Evolutionary conservation across 2,113 vertebrate genomes (phyloP).

Genomic region (Pituophis catenifer): DNA sequence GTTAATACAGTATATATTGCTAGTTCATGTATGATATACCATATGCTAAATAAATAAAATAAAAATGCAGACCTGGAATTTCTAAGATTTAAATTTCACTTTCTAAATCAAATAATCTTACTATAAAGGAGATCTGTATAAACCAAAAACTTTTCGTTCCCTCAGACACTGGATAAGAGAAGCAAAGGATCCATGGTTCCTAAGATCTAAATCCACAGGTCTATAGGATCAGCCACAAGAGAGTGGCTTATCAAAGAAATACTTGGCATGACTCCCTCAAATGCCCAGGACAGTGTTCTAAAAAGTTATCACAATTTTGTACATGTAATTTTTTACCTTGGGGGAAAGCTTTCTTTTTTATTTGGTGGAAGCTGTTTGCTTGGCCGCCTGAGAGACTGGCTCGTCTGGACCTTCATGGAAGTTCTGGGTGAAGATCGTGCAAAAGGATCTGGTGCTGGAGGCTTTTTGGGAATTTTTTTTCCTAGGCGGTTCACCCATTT

Average conservation of each 20-base stretch:
- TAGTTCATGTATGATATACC: not conserved
- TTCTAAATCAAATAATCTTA: not conserved
- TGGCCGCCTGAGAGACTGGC: slow-evolving; percentile 90
- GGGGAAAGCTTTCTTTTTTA: slow-evolving; percentile 69
- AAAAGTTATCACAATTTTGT: not conserved
- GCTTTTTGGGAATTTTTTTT: slow-evolving; percentile 98
- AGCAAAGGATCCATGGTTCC: not conserved
- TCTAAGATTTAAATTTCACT: not conserved
- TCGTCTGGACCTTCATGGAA: slow-evolving; percentile 92
- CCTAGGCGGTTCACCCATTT: slow-evolving; percentile 97
- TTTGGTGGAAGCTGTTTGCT: slow-evolving; percentile 91
- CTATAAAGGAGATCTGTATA: not conserved
- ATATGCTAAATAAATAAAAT: not conserved
- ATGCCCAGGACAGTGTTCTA: not conserved
- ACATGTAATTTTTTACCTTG: slow-evolving; percentile 78
- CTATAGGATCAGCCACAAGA: not conserved
- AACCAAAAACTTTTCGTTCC: not conserved
- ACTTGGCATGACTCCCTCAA: not conserved
- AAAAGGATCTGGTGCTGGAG: slow-evolving; percentile 86
- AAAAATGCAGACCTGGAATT: not conserved
- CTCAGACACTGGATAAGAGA: not conserved
- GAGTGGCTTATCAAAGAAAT: not conserved
- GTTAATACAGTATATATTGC: not conserved
- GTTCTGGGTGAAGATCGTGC: slow-evolving; percentile 92
- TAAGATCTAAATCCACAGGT: not conserved